Evolutionary conservation across 2,888 invertebrate species (phyloP), one percentile per base, ranked within the genome.

Genomic region (Dione juno): DNA sequence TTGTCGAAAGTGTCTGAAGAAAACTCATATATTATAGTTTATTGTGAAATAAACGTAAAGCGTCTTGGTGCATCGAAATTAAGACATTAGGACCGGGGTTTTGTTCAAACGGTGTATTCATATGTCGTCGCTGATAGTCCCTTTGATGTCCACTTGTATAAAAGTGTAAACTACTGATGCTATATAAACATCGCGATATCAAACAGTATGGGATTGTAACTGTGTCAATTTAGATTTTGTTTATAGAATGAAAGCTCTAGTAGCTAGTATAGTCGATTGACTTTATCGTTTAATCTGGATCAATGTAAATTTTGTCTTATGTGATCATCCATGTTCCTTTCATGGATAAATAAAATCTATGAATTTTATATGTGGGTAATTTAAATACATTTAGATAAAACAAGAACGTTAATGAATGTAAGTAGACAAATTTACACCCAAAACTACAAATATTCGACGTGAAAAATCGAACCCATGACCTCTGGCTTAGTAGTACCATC

Each of bases 11-110:
- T 81, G 84, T 82, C 88, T 82, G 82, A 82, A 82, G 83, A 79
- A 83, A 84, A 83, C 82, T 84, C 79, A 83, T 91, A 92, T 91
- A 90, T 90, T 89, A 74, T 86, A 89, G 84, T 90, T 90, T 90
- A 92, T 90, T 87, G 88, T 88, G 88, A 88, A 89, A 90, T 87
- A 86, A 87, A 87, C 80, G 84, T 58, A 43, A 43, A 21, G 59
- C 52, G 66, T 68, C 66, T 67, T 58, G 61, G 54, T 68, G 66
- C 63, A 66, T 73, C 74, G 74, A 81, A 84, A 90, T 90, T 86
- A 83, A 90, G 90, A 86, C 85, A 85, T 90, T 86, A 86, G 84
- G 78, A 78, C 80, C 76, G 77, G 78, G 81, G 81, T 80, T 81
- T 79, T 78, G 81, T 85, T 86, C 85, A 86, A 85, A 88, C 82